Conservation (phyloP, 1,140 invertebrate genomes). For the Stegodyphus dumicola region DNA sequence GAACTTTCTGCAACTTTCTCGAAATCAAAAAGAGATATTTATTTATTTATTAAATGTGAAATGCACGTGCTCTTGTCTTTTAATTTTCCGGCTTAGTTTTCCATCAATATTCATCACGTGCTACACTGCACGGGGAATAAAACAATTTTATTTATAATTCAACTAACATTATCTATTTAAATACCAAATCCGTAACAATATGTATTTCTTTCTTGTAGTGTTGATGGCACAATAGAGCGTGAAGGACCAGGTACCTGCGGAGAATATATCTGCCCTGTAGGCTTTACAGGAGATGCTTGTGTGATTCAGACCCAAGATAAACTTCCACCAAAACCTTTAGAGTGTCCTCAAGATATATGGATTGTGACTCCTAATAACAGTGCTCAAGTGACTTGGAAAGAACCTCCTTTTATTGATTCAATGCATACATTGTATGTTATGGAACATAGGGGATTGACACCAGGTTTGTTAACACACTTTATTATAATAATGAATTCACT, state of each 20-base stretch:
- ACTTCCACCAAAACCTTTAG: conserved; percentile 83
- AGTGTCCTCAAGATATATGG: conserved; percentile 94
- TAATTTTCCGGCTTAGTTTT: no score
- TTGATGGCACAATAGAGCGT: conserved; percentile 87
- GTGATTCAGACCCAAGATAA: conserved; percentile 87
- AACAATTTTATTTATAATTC: no score
- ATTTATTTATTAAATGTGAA: no score
- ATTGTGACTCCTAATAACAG: conserved; percentile 92
- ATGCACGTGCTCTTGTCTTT: no score
- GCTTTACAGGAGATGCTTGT: conserved; percentile 85
- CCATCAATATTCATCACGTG: neutral
- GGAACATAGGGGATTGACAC: conserved; percentile 86
- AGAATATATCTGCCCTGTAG: conserved; percentile 85
- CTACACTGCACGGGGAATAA: no score
- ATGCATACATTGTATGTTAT: conserved; percentile 80
- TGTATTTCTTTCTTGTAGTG: conserved; percentile 65
- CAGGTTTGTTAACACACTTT: conserved; percentile 72
- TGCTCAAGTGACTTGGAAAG: conserved; percentile 92
- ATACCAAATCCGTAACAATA: no score
- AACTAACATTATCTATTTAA: no score
- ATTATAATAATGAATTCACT: neutral
- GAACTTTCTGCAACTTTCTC: no score
- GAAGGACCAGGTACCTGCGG: conserved; percentile 92
- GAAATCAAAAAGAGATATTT: no score
- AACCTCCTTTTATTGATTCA: conserved; percentile 91